Conservation (phyloP, 2,797 vertebrate genomes). For the Fistularia commersonii region DNA sequence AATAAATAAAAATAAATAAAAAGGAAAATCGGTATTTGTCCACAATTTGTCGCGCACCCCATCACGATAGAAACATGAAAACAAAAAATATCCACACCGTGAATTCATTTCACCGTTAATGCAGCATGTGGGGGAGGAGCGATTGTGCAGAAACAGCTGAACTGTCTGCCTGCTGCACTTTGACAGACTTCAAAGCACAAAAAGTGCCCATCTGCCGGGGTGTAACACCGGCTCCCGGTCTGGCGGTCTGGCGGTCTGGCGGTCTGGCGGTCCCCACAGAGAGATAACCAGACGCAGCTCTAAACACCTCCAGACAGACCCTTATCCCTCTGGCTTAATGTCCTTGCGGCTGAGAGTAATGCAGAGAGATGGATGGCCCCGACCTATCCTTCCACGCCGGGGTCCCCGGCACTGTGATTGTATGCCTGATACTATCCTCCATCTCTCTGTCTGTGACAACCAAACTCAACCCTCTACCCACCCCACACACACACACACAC, state of each 20-base stretch:
- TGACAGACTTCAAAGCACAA: constrained; percentile 53
- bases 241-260: too few species aligned
- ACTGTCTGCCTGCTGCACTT: constrained; percentile 26
- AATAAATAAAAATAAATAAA: neutral
- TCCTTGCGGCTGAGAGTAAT: constrained; percentile 74
- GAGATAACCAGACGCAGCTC: constrained; percentile 70
- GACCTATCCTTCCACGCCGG: constrained; percentile 63
- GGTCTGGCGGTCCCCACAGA: constrained; percentile 50
- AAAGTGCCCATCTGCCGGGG: constrained; percentile 50
- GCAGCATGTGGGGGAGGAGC: constrained; percentile 6
- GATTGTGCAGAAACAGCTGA: constrained; percentile 20
- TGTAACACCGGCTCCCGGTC: constrained; percentile 44
- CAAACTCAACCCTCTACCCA: constrained; percentile 31
- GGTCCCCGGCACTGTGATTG: constrained; percentile 72
- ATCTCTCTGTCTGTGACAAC: constrained; percentile 73
- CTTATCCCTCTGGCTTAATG: constrained; percentile 77
- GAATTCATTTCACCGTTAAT: neutral
- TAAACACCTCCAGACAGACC: constrained; percentile 75
- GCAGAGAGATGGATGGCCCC: constrained; percentile 73
- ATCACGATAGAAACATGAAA: too few species aligned
- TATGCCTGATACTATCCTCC: constrained; percentile 74
- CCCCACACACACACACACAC: constrained; percentile 3
- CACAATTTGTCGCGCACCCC: too few species aligned
- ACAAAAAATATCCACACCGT: neutral
- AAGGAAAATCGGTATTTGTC: too few species aligned